Evolutionary conservation across 2,797 vertebrate genomes (phyloP).

Genomic region (Sparidentex hasta): DNA sequence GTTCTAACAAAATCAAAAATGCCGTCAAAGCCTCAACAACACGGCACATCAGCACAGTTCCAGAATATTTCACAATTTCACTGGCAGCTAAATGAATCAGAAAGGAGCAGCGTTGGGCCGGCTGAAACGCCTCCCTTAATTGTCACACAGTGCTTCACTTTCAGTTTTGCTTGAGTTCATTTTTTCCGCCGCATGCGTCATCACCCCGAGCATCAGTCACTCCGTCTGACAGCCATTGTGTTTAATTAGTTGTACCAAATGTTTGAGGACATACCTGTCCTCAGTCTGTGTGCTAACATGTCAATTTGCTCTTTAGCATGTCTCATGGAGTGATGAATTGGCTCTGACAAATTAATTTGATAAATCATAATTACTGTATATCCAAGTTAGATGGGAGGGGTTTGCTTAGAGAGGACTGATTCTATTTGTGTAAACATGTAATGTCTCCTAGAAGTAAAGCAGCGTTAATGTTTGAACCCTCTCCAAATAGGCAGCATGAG

Average conservation of each 20-base stretch:
- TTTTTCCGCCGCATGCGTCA: slow-evolving; percentile 52
- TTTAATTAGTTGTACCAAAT: slow-evolving; percentile 80
- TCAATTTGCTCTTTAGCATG: slow-evolving; percentile 73
- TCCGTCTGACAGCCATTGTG: slow-evolving; percentile 63
- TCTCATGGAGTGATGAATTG: slow-evolving; percentile 71
- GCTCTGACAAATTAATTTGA: slow-evolving; percentile 77
- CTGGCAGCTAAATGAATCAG: slow-evolving; percentile 54
- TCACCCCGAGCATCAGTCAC: slow-evolving; percentile 73
- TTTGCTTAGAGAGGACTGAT: not conserved
- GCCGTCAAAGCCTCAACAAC: not conserved
- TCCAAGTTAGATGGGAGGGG: slow-evolving; percentile 42
- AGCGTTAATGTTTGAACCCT: slow-evolving; percentile 15
- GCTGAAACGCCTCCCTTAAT: slow-evolving; percentile 35
- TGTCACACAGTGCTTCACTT: slow-evolving; percentile 61
- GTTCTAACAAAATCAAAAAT: slow-evolving; percentile 24
- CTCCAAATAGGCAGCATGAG: slow-evolving; percentile 1
- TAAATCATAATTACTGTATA: slow-evolving; percentile 77
- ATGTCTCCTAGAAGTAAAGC: slow-evolving; percentile 38
- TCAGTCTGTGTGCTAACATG: slow-evolving; percentile 66
- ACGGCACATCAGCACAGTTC: slow-evolving; percentile 14
- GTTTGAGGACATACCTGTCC: slow-evolving; percentile 76
- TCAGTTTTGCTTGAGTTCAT: slow-evolving; percentile 73
- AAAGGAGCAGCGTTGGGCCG: slow-evolving; percentile 31
- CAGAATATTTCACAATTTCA: slow-evolving; percentile 40
- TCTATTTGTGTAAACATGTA: slow-evolving; percentile 21